A percentile compares a stretch with the other conserved stretches of the same genome.
These are phyloP conservation scores for Acronicta leporina DNA, from an alignment of 2,888 invertebrate genomes.

Conservation along the genomic window DNA sequence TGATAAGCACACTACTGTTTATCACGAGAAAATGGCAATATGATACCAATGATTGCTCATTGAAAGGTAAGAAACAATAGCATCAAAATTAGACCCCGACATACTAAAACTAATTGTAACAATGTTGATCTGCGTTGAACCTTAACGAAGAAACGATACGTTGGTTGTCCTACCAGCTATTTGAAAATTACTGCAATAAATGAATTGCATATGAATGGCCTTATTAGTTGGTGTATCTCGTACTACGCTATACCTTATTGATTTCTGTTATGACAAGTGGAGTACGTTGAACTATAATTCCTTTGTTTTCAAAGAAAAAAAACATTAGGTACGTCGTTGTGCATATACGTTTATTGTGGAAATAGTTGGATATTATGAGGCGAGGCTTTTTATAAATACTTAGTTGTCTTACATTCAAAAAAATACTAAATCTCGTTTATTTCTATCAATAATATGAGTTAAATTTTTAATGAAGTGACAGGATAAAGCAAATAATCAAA, in stretches of 20 bases:
- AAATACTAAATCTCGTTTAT: too few relatives aligned
- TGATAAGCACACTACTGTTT: too few relatives aligned
- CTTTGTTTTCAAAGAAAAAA: slow-evolving; percentile 37
- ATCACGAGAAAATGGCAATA: too few relatives aligned
- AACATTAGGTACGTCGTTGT: slow-evolving; percentile 2
- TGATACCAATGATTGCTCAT: too few relatives aligned
- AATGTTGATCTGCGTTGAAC: too few relatives aligned
- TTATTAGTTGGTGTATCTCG: slow-evolving; percentile 56
- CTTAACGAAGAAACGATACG: background rate
- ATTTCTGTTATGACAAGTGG: slow-evolving; percentile 59
- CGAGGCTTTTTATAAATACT: background rate
- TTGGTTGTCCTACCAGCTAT: background rate
- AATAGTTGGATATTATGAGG: background rate
- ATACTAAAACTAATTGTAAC: too few relatives aligned
- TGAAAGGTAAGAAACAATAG: too few relatives aligned
- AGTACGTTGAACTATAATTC: slow-evolving; percentile 56
- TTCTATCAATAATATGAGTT: too few relatives aligned
- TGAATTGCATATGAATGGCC: slow-evolving; percentile 52
- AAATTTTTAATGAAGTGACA: too few relatives aligned
- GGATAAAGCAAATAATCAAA: too few relatives aligned
- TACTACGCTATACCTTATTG: slow-evolving; percentile 58
- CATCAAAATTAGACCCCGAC: too few relatives aligned
- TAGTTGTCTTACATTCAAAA: too few relatives aligned
- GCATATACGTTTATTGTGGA: slow-evolving; percentile 1
- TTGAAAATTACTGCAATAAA: slow-evolving; percentile 11